phyloP scores from a whole-genome alignment of 2,113 vertebrate species.

The Sylvilagus bachmani region DNA sequence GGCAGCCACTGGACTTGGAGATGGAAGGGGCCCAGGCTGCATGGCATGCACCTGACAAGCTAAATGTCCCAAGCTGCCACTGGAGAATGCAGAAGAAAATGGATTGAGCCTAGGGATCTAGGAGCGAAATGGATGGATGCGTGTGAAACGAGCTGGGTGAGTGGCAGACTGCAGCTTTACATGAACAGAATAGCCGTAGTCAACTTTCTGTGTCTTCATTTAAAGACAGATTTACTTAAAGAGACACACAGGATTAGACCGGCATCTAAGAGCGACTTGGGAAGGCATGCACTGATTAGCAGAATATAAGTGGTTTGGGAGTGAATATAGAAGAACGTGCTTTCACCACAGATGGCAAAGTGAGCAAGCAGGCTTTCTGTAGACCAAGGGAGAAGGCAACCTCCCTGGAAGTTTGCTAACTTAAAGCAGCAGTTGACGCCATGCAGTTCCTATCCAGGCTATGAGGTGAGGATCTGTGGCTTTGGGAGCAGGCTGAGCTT shows the following conservation, averaged over 20 bases:
- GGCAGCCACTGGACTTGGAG: background rate
- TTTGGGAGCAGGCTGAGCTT: background rate
- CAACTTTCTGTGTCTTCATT: background rate
- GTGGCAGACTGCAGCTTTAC: background rate
- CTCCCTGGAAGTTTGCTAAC: background rate
- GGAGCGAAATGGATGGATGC: background rate
- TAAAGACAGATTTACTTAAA: background rate
- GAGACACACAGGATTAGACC: background rate
- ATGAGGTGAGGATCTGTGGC: background rate
- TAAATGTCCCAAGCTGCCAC: background rate
- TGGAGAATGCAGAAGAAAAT: background rate
- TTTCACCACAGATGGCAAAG: background rate
- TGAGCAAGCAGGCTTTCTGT: background rate
- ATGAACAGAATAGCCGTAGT: background rate
- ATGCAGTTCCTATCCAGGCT: background rate
- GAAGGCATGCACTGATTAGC: background rate
- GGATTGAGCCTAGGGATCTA: background rate
- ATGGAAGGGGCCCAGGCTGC: background rate
- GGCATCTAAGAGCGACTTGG: background rate
- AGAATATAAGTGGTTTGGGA: background rate
- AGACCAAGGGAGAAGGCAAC: background rate
- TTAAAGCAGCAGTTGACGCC: background rate
- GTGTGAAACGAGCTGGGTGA: slow-evolving; percentile 5
- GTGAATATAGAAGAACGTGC: background rate
- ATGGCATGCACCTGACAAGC: background rate